These are phyloP conservation scores for Haliclona indistincta DNA, from an alignment of 37 sponge, comb jelly and placozoan genomes.

Conservation along the genomic window DNA sequence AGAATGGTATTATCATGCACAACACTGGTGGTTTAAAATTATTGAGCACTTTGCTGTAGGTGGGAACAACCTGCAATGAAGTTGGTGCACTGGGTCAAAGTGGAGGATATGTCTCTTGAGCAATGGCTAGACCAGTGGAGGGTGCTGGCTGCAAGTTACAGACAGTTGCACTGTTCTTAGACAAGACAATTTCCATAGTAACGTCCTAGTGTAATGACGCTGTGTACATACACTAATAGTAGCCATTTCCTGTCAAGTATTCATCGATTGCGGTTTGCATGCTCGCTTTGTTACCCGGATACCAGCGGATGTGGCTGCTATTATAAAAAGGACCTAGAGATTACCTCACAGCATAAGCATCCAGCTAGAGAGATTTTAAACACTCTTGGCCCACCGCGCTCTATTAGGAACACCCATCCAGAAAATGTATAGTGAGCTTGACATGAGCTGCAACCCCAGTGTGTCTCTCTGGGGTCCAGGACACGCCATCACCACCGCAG, in stretches of 20 bases:
- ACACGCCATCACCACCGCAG: constrained; percentile 1
- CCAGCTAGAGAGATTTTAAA: too few species aligned
- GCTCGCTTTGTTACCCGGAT: background rate
- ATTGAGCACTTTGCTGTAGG: constrained; percentile 19
- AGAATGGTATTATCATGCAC: background rate
- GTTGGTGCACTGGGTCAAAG: constrained; percentile 50
- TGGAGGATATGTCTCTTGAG: constrained; percentile 50
- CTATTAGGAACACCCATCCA: background rate
- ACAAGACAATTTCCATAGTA: background rate
- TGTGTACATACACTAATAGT: too few species aligned
- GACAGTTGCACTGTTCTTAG: constrained; percentile 5
- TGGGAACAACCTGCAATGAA: constrained; percentile 65
- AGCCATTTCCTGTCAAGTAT: too few species aligned
- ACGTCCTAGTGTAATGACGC: background rate
- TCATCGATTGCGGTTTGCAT: background rate
- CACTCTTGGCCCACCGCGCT: too few species aligned
- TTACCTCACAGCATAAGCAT: background rate
- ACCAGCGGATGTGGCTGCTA: background rate
- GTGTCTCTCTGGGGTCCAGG: constrained; percentile 44
- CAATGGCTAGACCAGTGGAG: constrained; percentile 79
- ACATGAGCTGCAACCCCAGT: background rate
- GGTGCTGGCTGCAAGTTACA: constrained; percentile 44
- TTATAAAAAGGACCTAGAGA: background rate
- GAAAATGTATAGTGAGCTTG: constrained; percentile 9
- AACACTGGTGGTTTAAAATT: background rate